Conservation (phyloP, 2,797 vertebrate species). For the Hafferia zeledoni region DNA sequence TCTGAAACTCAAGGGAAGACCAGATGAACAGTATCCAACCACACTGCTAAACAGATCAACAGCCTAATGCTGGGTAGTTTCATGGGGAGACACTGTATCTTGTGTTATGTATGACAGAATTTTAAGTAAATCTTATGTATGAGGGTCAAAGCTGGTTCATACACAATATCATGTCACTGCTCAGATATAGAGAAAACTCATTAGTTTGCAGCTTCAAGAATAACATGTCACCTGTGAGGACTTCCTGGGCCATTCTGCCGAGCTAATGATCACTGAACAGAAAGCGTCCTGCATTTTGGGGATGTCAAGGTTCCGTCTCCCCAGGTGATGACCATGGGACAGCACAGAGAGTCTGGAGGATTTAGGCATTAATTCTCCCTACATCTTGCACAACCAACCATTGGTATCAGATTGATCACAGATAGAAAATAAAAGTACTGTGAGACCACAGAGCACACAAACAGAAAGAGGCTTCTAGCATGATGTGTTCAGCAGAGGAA, state of each 20-base stretch:
- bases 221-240: neutral
- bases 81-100: neutral
- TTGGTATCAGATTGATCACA: neutral
- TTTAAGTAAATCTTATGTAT: neutral
- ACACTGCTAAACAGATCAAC: neutral
- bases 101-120: neutral
- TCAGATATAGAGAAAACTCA: neutral
- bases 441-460: neutral
- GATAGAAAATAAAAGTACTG: neutral
- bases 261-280: neutral
- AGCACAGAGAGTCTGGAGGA: neutral
- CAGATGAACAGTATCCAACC: neutral
- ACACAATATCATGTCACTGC: neutral
- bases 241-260: neutral
- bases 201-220: neutral
- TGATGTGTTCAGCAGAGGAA: neutral
- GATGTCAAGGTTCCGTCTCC: neutral
- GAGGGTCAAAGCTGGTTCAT: neutral
- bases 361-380: neutral
- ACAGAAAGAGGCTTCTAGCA: neutral
- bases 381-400: neutral
- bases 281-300: neutral
- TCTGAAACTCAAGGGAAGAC: neutral
- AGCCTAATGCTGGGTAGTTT: neutral
- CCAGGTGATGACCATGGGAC: neutral